Base-by-base conservation (phyloP, 2,797 vertebrate species). In the Pseudochromis fuscus region DNA sequence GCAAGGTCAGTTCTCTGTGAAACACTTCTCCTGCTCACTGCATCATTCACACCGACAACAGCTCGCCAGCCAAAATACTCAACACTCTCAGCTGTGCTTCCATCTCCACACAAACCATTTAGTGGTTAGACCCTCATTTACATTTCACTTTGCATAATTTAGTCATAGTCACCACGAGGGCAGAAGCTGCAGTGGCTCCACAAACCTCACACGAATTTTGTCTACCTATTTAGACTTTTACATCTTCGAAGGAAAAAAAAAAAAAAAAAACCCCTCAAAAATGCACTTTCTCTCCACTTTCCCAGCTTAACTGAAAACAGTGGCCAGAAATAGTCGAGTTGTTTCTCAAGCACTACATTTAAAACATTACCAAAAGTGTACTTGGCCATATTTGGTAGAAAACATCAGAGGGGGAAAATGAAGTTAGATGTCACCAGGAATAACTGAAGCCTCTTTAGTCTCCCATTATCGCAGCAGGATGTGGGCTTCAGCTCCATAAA, bases 81-180 rank as follows among this genome's bases (percentile, higher is more conserved):
- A 15, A 38, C 37, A 38, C 13, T 38, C 18, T 35, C 13, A 11
- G 42, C 4, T 70, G 44, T 63, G 23, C 7, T 42, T 59, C 24
- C 42, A 40, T 38, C 3, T 61, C 28, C 50, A 48, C 18, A 23
- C 23, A 44, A 71, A 57, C 18, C 25, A 1, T 24, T n/a, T 33
- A 1, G 10, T 23, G 52, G 49, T 66, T 25, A 48, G 50, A 59
- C 21, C 27, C 7, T 44, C 19, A 59, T 89, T 90, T 89, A 62
- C 81, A 85, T 84, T 1, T 42, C 0, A 53, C 6, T 92, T 88
- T 87, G 80, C 83, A 83, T 85, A 50, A 81, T 48, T 8, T 35
- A 40, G 58, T 71, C 44, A 50, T 8, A 23, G 40, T 21, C 53
- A 42, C n/a, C 3, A 8, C 35, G 24, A 35, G 25, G 61, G 35